Evolutionary conservation across 2,888 invertebrate genomes (phyloP), one percentile per base, ranked within the genome.

Genomic region (Athrips mouffetella): DNA sequence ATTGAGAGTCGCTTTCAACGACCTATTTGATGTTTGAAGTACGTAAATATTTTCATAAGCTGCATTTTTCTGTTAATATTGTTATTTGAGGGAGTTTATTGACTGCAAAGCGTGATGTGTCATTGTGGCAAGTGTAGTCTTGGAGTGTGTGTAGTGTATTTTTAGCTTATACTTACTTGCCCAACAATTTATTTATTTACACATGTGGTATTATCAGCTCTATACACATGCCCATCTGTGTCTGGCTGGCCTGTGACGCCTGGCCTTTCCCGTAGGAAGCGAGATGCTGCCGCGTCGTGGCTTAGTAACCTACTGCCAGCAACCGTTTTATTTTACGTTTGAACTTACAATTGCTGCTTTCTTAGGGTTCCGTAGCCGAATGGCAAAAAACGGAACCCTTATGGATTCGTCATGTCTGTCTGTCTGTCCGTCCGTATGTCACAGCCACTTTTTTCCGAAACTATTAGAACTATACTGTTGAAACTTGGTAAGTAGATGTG

Each of bases 201-300:
- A 35, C 10, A 7, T n/a, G 13, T 11, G 33, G 65, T 70, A 54
- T 50, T 59, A 63, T 23, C 63, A 60, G 45, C 66, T 66, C 66
- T 49, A 51, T 56, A 44, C 37, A 49, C 45, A 45, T 50, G 48
- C 20, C 4, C 4, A 10, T 10, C 33, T 44, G 47, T 55, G 58
- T 58, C 33, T 44, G 47, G 55, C 58, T 58, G 59, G 60, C 21
- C 37, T n/a, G 60, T 63, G 65, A 62, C 66, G 63, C 52, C 55
- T 75, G 78, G 72, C 80, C 79, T 80, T 80, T 84, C 80, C 83
- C 75, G 75, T 62, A 81, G 81, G 83, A 78, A 76, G 73, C 80
- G 68, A 70, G 37, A 7, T 18, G 2, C 37, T 16, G 37, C 37
- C 11, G n/a, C 27, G 7, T 3, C n/a, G 63, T 69, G 80, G 60